These are phyloP conservation scores for Drosophila nebulosa DNA, from an alignment of 1,140 invertebrate species.

Conservation along the genomic window DNA sequence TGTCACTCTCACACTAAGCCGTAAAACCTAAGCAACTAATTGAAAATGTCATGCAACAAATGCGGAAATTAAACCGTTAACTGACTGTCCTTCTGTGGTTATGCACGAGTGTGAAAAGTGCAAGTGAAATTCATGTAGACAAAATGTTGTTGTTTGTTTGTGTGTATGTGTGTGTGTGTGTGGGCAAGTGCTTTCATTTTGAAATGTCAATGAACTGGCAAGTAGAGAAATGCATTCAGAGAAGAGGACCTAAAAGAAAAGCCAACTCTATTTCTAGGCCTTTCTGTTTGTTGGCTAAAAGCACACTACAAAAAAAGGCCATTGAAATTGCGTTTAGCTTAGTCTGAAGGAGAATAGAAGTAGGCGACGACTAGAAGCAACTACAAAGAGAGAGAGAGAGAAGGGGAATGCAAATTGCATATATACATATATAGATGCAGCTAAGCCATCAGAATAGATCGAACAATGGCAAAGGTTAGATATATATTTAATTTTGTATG, in stretches of 20 bases:
- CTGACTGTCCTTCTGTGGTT: slow-evolving; percentile 36
- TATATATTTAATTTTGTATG: slow-evolving; percentile 25
- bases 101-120: slow-evolving; percentile 36
- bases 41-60: slow-evolving; percentile 45
- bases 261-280: slow-evolving; percentile 31
- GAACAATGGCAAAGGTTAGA: background rate
- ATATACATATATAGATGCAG: background rate
- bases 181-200: background rate
- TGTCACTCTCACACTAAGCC: no score
- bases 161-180: background rate
- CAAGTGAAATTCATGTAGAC: slow-evolving; percentile 36
- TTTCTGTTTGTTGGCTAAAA: slow-evolving; percentile 60
- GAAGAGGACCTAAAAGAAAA: background rate
- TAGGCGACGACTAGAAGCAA: background rate
- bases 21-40: slow-evolving; percentile 27
- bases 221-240: slow-evolving; percentile 39
- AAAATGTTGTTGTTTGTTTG: background rate
- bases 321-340: slow-evolving; percentile 3
- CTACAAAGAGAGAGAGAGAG: background rate
- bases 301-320: slow-evolving; percentile 18
- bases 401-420: slow-evolving; percentile 24
- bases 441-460: background rate
- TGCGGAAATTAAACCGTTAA: slow-evolving; percentile 47
- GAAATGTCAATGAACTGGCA: slow-evolving; percentile 44
- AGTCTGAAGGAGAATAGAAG: background rate